Evolutionary conservation across 2,888 invertebrate genomes (phyloP).

Genomic region (Cenopis cana): DNA sequence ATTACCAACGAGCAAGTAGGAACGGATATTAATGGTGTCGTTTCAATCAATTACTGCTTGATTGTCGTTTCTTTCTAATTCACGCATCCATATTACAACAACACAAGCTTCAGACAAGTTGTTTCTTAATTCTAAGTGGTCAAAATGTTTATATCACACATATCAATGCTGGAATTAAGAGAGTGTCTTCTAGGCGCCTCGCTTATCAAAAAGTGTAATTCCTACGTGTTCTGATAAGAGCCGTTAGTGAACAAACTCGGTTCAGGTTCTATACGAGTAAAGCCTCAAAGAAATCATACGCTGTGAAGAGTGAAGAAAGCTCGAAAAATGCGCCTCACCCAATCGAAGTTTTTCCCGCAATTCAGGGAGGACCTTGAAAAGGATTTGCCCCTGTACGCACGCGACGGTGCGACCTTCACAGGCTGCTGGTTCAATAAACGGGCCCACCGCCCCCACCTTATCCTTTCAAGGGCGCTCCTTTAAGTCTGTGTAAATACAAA

Average conservation of each 20-base stretch:
- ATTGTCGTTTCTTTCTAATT: not conserved
- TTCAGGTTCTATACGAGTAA: not conserved
- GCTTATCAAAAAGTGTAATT: constrained; percentile 53
- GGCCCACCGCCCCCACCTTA: constrained; percentile 56
- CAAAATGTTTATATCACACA: constrained; percentile 11
- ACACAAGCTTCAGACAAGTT: not conserved
- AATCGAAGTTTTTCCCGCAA: constrained; percentile 28
- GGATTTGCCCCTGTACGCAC: constrained; percentile 52
- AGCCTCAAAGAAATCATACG: not conserved
- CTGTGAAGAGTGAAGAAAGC: not conserved
- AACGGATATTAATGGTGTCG: constrained; percentile 12
- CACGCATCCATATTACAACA: not conserved
- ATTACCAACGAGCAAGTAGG: constrained; percentile 23
- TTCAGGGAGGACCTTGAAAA: constrained; percentile 49
- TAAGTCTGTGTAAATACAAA: constrained; percentile 54
- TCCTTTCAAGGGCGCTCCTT: constrained; percentile 71
- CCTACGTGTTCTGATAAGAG: constrained; percentile 39
- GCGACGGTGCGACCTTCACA: constrained; percentile 62
- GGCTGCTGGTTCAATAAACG: constrained; percentile 69
- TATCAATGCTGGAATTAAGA: not conserved
- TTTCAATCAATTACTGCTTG: constrained; percentile 10
- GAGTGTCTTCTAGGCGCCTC: constrained; percentile 48
- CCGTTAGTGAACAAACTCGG: not conserved
- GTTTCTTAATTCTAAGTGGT: not conserved
- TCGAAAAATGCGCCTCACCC: constrained; percentile 7